A percentile compares a stretch with the other conserved stretches of the same genome.
Evolutionary conservation across 2,888 invertebrate genomes (phyloP).

Genomic region (Lasioglossum figueresi): DNA sequence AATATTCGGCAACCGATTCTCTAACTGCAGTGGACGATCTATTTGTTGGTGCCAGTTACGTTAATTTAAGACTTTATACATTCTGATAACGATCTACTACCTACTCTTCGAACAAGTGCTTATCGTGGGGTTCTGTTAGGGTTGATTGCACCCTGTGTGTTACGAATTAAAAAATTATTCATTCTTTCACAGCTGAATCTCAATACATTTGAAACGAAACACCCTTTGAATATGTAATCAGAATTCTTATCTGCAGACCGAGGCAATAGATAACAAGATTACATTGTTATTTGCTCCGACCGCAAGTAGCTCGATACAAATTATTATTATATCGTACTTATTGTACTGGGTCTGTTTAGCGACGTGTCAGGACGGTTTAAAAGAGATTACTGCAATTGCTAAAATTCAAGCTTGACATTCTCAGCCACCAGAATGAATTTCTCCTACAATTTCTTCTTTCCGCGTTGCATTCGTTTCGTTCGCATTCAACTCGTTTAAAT

Average conservation of each 20-base stretch:
- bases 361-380: neutral
- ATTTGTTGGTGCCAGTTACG: neutral
- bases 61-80: neutral
- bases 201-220: neutral
- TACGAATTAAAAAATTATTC: neutral
- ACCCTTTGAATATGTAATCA: neutral
- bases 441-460: neutral
- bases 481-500: too few species aligned
- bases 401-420: too few species aligned
- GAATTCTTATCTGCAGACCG: neutral
- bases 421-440: neutral
- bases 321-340: neutral
- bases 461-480: neutral
- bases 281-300: neutral
- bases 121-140: too few species aligned
- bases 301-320: neutral
- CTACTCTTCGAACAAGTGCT: neutral
- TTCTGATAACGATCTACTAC: neutral
- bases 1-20: neutral
- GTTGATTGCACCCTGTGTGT: too few species aligned
- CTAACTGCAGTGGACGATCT: neutral
- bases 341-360: neutral
- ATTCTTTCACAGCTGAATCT: neutral
- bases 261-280: constrained; percentile 3
- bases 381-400: too few species aligned